Evolutionary conservation across 2,797 vertebrate genomes (phyloP).

Genomic region (Myotis pilosus): DNA sequence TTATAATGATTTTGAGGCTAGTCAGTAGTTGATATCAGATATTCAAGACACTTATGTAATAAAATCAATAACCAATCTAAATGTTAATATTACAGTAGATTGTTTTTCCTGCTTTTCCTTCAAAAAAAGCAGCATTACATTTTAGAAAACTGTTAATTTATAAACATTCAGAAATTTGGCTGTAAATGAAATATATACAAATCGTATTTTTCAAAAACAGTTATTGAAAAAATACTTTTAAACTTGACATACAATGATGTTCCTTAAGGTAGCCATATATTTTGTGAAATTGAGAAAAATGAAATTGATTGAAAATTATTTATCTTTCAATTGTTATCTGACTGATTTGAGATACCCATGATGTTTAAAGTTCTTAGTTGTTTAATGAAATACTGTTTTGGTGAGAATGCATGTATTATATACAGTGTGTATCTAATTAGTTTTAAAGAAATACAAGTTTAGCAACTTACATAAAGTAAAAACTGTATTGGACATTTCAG

Average conservation of each 20-base stretch:
- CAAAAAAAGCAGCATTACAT: slow-evolving; percentile 20
- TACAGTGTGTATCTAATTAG: neutral
- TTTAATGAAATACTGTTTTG: slow-evolving; percentile 33
- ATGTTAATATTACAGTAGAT: slow-evolving; percentile 37
- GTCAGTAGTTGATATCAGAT: neutral
- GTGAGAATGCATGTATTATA: neutral
- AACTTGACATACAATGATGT: slow-evolving; percentile 14
- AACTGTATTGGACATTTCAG: neutral
- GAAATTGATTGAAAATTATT: slow-evolving; percentile 37
- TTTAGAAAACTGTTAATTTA: slow-evolving; percentile 60
- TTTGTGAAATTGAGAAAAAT: slow-evolving; percentile 57
- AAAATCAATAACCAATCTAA: slow-evolving; percentile 28
- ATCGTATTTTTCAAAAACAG: slow-evolving; percentile 20
- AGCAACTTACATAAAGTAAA: neutral
- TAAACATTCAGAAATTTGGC: slow-evolving; percentile 39
- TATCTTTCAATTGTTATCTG: slow-evolving; percentile 23
- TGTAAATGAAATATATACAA: slow-evolving; percentile 45
- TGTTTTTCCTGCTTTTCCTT: neutral
- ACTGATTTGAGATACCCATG: slow-evolving; percentile 24
- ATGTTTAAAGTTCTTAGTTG: slow-evolving; percentile 34
- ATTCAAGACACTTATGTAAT: slow-evolving; percentile 28
- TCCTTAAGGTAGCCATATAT: slow-evolving; percentile 4
- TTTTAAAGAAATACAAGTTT: slow-evolving; percentile 58
- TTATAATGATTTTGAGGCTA: slow-evolving; percentile 48
- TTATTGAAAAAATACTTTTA: slow-evolving; percentile 51